Evolutionary conservation across 2,888 invertebrate species (phyloP), one percentile per base, ranked within the genome.

Genomic region (Lithophane ornitopus): DNA sequence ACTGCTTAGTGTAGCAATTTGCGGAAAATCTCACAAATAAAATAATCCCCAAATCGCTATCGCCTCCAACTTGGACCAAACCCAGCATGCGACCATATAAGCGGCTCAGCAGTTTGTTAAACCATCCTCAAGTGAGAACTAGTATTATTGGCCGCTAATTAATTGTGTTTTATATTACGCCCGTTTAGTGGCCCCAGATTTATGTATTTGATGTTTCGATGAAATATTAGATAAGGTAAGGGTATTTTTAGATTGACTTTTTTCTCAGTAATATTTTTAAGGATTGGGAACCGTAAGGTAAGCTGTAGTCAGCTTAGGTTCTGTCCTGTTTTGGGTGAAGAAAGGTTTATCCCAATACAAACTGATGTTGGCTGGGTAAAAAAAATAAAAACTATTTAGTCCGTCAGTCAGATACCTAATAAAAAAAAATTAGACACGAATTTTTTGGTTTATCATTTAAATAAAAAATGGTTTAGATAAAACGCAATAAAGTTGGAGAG

Each of bases 71-170:
- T 80, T 78, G 63, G 0, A 11, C 82, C 80, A 75, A 26, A 22
- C 88, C 26, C 91, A 91, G 90, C 91, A 79, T 89, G 91, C 84
- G 89, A 88, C 89, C 92, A 90, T 88, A 90, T 90, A 90, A 89
- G 88, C 89, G 81, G 81, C 85, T 87, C 85, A 87, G 86, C 89
- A 87, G 90, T 90, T 89, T 89, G 91, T 92, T 91, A 92, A 91
- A 88, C 89, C 87, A 87, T 81, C 79, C 80, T 83, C 89, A 83
- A 91, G 90, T 90, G 91, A 91, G 91, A 92, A 91, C 90, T 90
- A 87, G 88, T 89, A 87, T 85, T 88, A 89, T 89, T 89, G 89
- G 87, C 82, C 74, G 79, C 77, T 93, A 93, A 94, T 94, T 92
- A 93, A 93, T 93, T 93, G 92, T 90, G 87, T 88, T 89, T 89